Conservation (phyloP, 2,888 invertebrate species). For the Sesamia inferens region DNA sequence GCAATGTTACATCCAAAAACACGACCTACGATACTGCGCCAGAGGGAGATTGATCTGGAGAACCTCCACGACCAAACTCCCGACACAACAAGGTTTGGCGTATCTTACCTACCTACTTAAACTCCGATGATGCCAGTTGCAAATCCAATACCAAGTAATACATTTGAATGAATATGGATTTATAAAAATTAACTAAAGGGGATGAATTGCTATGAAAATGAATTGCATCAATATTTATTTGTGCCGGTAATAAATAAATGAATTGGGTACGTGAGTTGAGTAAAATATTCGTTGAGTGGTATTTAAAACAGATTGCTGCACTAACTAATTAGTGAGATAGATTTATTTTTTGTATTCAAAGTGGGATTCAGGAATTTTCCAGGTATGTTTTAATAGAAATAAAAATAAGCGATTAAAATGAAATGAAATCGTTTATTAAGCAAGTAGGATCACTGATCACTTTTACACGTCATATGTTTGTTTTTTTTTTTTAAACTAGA, state of each 20-base stretch:
- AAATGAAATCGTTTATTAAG: too few relatives aligned
- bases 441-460: too few relatives aligned
- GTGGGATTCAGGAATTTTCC: not conserved
- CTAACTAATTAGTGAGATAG: not conserved
- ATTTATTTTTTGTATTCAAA: not conserved
- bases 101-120: too few relatives aligned
- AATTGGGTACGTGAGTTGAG: not conserved
- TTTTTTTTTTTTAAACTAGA: too few relatives aligned
- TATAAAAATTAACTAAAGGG: slow-evolving; percentile 2
- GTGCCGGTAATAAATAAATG: slow-evolving; percentile 1
- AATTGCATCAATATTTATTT: slow-evolving; percentile 25
- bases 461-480: too few relatives aligned
- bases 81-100: too few relatives aligned
- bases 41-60: too few relatives aligned
- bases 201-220: not conserved
- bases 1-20: too few relatives aligned
- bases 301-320: slow-evolving; percentile 5
- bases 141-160: not conserved
- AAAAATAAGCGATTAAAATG: not conserved
- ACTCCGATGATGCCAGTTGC: not conserved
- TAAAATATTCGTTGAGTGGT: slow-evolving; percentile 14
- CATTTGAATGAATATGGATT: not conserved
- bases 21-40: too few relatives aligned
- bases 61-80: too few relatives aligned
- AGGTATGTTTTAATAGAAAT: not conserved